Percentiles rank a stretch among this genome's conserved stretches.
These are phyloP conservation scores for Drosophila miranda DNA, from an alignment of 1,140 invertebrate genomes.

Conservation along the genomic window DNA sequence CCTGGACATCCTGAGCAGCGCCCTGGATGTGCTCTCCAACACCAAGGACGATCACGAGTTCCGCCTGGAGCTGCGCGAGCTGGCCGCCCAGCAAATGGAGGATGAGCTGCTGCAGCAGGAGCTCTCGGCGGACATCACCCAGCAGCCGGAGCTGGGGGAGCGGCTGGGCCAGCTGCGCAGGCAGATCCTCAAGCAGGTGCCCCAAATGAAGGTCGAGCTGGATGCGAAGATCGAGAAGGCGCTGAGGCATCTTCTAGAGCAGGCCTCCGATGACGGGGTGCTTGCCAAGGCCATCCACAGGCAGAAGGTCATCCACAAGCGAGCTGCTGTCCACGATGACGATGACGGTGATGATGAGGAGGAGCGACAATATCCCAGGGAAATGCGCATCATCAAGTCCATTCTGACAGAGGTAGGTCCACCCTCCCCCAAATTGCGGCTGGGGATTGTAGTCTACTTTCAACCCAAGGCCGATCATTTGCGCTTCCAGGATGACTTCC, in stretches of 20 bases:
- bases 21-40: conserved; percentile 62
- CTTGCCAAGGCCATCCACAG: conserved; percentile 53
- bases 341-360: not conserved
- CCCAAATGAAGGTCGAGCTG: conserved; percentile 58
- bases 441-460: too few relatives aligned
- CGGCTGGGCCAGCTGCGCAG: conserved; percentile 49
- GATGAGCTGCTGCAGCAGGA: conserved; percentile 34
- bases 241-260: conserved; percentile 51
- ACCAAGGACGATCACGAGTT: conserved; percentile 56
- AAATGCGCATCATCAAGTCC: conserved; percentile 61
- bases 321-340: not conserved
- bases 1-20: conserved; percentile 61
- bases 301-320: conserved; percentile 52
- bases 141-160: conserved; percentile 27
- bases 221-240: conserved; percentile 68
- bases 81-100: conserved; percentile 30
- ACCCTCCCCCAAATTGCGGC: too few relatives aligned
- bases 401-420: conserved; percentile 59
- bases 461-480: conserved; percentile 24
- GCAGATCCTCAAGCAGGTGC: conserved; percentile 53
- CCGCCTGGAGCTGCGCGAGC: conserved; percentile 35
- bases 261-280: conserved; percentile 52
- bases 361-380: conserved; percentile 17
- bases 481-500: conserved; percentile 67
- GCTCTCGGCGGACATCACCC: conserved; percentile 19